Percentiles rank a stretch among this genome's conserved stretches.
Evolutionary conservation across 2,888 invertebrate species (phyloP).

Genomic region (Ischnura elegans): DNA sequence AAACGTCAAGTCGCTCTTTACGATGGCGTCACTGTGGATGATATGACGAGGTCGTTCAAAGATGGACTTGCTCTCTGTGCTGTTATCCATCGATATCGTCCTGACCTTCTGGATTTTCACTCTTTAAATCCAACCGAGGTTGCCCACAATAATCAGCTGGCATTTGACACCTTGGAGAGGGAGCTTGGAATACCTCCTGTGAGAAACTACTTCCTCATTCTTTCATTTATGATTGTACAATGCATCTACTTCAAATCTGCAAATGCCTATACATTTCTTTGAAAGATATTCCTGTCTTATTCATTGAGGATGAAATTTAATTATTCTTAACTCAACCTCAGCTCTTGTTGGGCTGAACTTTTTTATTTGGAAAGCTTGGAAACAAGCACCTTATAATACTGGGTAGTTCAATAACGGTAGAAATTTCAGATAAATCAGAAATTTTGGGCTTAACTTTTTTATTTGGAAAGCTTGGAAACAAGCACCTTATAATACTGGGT

Average conservation of each 20-base stretch:
- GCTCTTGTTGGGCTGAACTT: no score
- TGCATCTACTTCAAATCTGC: not conserved
- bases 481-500: no score
- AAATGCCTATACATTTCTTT: no score
- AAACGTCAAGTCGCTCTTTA: slow-evolving; percentile 85
- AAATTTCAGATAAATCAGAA: slow-evolving; percentile 9
- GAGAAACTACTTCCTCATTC: slow-evolving; percentile 72
- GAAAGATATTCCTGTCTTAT: no score
- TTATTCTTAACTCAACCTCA: no score
- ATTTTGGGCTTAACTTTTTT: no score
- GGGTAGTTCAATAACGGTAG: not conserved
- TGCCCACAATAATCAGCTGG: slow-evolving; percentile 87
- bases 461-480: no score
- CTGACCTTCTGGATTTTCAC: slow-evolving; percentile 90
- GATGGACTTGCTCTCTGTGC: slow-evolving; percentile 85
- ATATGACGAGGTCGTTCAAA: slow-evolving; percentile 86
- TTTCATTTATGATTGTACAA: not conserved
- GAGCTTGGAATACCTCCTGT: slow-evolving; percentile 87
- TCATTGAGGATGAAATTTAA: no score
- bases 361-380: no score
- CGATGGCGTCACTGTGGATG: slow-evolving; percentile 80
- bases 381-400: no score
- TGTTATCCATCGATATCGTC: slow-evolving; percentile 91
- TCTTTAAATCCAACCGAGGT: slow-evolving; percentile 83
- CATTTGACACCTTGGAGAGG: slow-evolving; percentile 92